Percentiles rank a stretch among this genome's conserved stretches.
Evolutionary conservation across 2,797 vertebrate species (phyloP).

Genomic region (Odontamblyopus lacepedii): DNA sequence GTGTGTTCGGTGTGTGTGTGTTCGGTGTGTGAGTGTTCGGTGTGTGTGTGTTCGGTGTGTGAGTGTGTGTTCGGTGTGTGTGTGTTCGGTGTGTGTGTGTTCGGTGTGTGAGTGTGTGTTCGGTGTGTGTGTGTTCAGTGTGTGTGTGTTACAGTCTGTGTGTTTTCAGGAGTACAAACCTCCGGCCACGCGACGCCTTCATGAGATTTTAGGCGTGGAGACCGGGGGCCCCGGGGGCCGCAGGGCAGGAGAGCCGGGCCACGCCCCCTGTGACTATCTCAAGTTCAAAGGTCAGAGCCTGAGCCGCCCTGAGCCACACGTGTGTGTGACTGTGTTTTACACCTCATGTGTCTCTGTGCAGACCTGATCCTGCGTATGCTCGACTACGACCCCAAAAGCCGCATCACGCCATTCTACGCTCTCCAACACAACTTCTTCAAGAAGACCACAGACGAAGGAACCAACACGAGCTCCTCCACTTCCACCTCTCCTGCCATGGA

Average conservation of each 20-base stretch:
- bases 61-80: no score
- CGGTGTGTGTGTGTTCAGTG: no score
- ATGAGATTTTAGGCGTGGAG: slow-evolving; percentile 93
- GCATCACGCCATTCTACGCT: slow-evolving; percentile 94
- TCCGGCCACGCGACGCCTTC: slow-evolving; percentile 90
- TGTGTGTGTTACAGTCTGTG: neutral
- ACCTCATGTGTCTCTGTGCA: slow-evolving; percentile 19
- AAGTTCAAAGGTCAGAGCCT: slow-evolving; percentile 85
- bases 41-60: no score
- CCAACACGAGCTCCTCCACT: slow-evolving; percentile 94
- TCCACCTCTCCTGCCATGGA: slow-evolving; percentile 93
- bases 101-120: no score
- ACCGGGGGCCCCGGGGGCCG: slow-evolving; percentile 91
- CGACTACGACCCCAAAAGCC: slow-evolving; percentile 94
- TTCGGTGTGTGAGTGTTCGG: no score
- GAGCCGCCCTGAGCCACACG: neutral
- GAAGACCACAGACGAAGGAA: slow-evolving; percentile 93
- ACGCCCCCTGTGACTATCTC: slow-evolving; percentile 93
- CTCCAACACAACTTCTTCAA: slow-evolving; percentile 98
- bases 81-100: no score
- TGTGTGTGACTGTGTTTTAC: neutral
- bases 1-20: no score
- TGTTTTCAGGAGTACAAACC: slow-evolving; percentile 89
- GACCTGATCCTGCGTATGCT: slow-evolving; percentile 95
- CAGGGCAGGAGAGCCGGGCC: slow-evolving; percentile 91